Base-by-base conservation (phyloP, 1,140 invertebrate genomes). In the Drosophila nigromelanica region DNA sequence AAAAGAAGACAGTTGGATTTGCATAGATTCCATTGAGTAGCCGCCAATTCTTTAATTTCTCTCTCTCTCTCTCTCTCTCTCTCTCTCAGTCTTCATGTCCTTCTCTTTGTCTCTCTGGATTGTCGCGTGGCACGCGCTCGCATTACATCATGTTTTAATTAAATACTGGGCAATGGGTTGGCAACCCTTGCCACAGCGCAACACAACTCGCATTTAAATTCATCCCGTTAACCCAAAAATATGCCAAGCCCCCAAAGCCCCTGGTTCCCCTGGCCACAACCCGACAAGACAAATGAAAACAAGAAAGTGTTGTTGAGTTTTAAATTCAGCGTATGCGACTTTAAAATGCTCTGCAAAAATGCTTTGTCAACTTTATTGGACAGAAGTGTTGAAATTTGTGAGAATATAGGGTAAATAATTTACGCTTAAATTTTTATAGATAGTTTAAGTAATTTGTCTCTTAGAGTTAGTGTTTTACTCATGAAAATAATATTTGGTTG, bases 131-230 rank as follows among this genome's bases (percentile, higher is more conserved):
- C 42, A 55, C 42, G 59, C 51, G 54, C 39, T 43, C 47, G 61
- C 62, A 72, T 72, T 72, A 72, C 69, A 72, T 72, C 69, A 72
- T 72, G 69, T 52, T 72, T 72, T 72, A 72, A 72, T 72, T 72
- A 67, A 72, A 72, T 72, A 63, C 69, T 43, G 45, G 37, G 47
- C 64, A 69, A 54, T 50, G 59, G 50, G 59, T 18, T 47, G 47
- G 58, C 58, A 69, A 69, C 48, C 66, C 48, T 69, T 68, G 47
- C 56, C 56, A 42, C 42, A 56, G 43, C 61, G 43, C 42, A 59
- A 48, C 56, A 30, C 15, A 66, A 47, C 42, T 35, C 67, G 69
- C 71, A 77, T 77, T 73, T 77, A 74, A 77, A 77, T 77, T 77
- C 75, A 70, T 64, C 71, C 42, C 66, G 66, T 74, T 74, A 74